Evolutionary conservation across 2,888 invertebrate genomes (phyloP).

Genomic region (Itoplectis maculator): DNA sequence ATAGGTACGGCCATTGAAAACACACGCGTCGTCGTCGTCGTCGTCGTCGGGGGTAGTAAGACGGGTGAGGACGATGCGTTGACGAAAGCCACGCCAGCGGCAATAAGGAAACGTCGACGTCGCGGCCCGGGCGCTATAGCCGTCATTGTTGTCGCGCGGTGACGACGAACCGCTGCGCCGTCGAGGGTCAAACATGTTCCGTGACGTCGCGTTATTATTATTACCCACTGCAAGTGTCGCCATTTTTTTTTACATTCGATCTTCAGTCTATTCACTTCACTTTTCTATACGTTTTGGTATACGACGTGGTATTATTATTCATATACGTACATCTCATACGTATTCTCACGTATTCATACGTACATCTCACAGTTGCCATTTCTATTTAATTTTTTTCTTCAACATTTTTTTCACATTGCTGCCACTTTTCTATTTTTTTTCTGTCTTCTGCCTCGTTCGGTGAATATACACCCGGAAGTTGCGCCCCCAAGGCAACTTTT

Average conservation of each 20-base stretch:
- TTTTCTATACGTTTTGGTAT: too few relatives aligned
- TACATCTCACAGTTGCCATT: not conserved
- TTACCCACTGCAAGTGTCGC: not conserved
- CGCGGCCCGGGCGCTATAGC: not conserved
- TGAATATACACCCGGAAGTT: slow-evolving; percentile 44
- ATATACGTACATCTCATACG: too few relatives aligned
- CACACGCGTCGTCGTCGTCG: not conserved
- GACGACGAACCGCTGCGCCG: slow-evolving; percentile 29
- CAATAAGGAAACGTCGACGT: slow-evolving; percentile 25
- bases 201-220: slow-evolving; percentile 42
- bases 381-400: slow-evolving; percentile 1
- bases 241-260: slow-evolving; percentile 1
- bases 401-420: slow-evolving; percentile 1
- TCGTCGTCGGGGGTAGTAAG: too few relatives aligned
- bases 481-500: slow-evolving; percentile 67
- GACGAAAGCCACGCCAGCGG: slow-evolving; percentile 40
- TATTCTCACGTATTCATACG: too few relatives aligned
- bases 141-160: slow-evolving; percentile 31
- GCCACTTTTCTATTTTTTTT: slow-evolving; percentile 32
- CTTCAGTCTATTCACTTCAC: too few relatives aligned
- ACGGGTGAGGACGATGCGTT: slow-evolving; percentile 59
- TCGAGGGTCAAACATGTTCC: slow-evolving; percentile 14
- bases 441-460: not conserved
- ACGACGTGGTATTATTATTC: too few relatives aligned
- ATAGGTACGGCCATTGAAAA: slow-evolving; percentile 1